A percentile compares a stretch with the other conserved stretches of the same genome.
These are phyloP conservation scores for Venusia cambrica DNA, from an alignment of 2,888 invertebrate genomes.

Conservation along the genomic window DNA sequence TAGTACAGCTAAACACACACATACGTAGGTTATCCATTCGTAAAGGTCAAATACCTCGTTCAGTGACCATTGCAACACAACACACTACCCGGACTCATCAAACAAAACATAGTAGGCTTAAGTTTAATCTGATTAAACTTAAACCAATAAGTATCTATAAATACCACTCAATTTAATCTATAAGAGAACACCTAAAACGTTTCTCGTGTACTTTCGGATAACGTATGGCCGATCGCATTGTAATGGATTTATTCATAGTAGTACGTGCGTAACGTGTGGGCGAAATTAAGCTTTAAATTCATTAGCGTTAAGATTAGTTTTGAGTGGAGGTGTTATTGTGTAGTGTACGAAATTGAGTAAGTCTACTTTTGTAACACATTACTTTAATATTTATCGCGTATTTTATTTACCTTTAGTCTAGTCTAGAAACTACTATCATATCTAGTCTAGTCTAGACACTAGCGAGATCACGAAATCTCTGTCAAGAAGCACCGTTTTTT, in stretches of 20 bases:
- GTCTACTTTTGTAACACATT: constrained; percentile 2
- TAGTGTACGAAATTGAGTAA: constrained; percentile 18
- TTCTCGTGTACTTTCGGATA: constrained; percentile 67
- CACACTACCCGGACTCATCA: neutral
- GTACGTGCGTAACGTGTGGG: constrained; percentile 29
- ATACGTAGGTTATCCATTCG: too few species aligned
- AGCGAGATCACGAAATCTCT: too few species aligned
- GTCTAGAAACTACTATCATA: too few species aligned
- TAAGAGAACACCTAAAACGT: constrained; percentile 62
- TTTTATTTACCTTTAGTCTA: too few species aligned
- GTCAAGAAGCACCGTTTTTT: too few species aligned
- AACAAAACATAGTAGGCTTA: constrained; percentile 5
- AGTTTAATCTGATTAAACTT: constrained; percentile 26
- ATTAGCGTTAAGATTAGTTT: constrained; percentile 35
- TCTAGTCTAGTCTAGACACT: too few species aligned
- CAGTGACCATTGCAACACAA: neutral
- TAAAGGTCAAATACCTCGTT: too few species aligned
- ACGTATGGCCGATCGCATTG: constrained; percentile 69
- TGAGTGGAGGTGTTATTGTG: constrained; percentile 23
- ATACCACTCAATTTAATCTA: constrained; percentile 38
- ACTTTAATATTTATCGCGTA: too few species aligned
- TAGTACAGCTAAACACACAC: too few species aligned
- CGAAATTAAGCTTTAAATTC: constrained; percentile 49
- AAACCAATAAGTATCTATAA: constrained; percentile 35
- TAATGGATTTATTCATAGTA: constrained; percentile 63